phyloP scores from a whole-genome alignment of 2,888 invertebrate species.

The Julus scandinavius region DNA sequence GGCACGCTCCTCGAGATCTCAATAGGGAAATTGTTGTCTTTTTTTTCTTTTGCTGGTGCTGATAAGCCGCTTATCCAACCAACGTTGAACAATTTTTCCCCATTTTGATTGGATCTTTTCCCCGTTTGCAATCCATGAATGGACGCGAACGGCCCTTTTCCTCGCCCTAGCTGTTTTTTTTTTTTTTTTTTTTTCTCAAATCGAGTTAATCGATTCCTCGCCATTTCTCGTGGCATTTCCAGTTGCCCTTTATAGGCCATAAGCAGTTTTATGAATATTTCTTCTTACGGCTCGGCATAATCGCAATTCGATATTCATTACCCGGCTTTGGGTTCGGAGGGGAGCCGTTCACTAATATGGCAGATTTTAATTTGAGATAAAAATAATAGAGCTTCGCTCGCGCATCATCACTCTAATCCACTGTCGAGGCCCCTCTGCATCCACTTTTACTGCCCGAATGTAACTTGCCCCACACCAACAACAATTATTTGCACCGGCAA shows the following conservation, averaged over 20 bases:
- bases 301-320: conserved; percentile 42
- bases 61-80: conserved; percentile 7
- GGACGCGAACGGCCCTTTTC: neutral
- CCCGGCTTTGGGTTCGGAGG: conserved; percentile 9
- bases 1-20: neutral
- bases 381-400: neutral
- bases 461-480: neutral
- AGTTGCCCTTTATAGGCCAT: neutral
- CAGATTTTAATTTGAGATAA: conserved; percentile 38
- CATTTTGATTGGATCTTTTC: neutral
- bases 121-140: neutral
- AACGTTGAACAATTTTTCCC: neutral
- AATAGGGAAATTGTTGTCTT: conserved; percentile 9
- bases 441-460: neutral
- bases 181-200: neutral
- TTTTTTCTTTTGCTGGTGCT: neutral
- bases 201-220: neutral
- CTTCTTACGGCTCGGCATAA: neutral
- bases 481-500: neutral
- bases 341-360: neutral
- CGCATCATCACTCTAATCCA: conserved; percentile 39
- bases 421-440: neutral
- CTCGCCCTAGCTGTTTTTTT: neutral
- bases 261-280: conserved; percentile 14
- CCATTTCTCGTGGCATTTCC: neutral